Base-by-base conservation (phyloP, 1,140 invertebrate genomes). In the Drosophila bocki region DNA sequence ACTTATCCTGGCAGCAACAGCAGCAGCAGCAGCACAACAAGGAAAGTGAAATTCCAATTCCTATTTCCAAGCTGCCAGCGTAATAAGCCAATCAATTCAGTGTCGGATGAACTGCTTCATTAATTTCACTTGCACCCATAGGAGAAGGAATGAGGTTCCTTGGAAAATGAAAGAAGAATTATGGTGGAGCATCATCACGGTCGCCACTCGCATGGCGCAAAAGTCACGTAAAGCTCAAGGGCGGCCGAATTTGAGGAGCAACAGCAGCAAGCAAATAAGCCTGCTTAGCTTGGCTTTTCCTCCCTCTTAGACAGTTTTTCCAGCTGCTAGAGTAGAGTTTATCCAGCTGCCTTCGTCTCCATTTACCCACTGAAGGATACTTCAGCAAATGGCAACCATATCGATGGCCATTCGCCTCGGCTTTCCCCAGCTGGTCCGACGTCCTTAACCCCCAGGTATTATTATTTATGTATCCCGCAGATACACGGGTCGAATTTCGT, bases 21-120 rank as follows among this genome's bases (percentile, higher is more conserved):
- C 35, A 29, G 7, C 37, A 53, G 17, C 57, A 57, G 41, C 50
- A 50, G 17, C 11, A 15, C 8, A 11, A 22, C 15, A 41, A 12
- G 12, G 41, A 71, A 71, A 60, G 59, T 71, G 26, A 71, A 51
- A 50, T 67, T 64, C 45, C 53, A 58, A 72, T 72, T 54, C 53
- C 51, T 74, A 63, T 45, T 74, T 26, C 37, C 45, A 58, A 83
- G 77, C 80, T 88, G 80, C 62, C 72, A 65, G 72, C 74, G 82
- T 82, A 88, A 88, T 88, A 88, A 88, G 85, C 81, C 85, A 88
- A 88, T 88, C 85, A 88, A 88, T 88, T 88, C 85, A 85, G 85
- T 88, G 85, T 88, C 86, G 83, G 84, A 90, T 90, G 84, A 88
- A 88, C 85, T 90, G 84, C 84, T 88, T 88, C 84, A 88, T 88